Conservation (phyloP, 2,888 invertebrate genomes). For the Eretmocerus hayati region DNA sequence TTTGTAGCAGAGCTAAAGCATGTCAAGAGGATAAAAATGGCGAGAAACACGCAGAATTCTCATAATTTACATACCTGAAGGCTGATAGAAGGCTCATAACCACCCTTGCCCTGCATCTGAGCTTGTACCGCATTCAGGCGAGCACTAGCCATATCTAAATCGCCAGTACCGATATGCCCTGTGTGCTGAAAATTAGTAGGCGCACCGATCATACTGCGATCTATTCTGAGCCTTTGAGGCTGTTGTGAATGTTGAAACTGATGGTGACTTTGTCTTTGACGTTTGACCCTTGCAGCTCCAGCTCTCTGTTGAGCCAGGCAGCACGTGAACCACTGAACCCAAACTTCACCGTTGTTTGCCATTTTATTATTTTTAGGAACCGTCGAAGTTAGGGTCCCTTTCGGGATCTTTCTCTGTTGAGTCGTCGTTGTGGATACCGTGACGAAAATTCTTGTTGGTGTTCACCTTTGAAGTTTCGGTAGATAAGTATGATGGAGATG, state of each 20-base stretch:
- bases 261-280: slow-evolving; percentile 45
- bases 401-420: too few species aligned
- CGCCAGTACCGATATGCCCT: slow-evolving; percentile 83
- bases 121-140: slow-evolving; percentile 82
- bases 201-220: slow-evolving; percentile 90
- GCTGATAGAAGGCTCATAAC: slow-evolving; percentile 70
- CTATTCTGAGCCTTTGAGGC: slow-evolving; percentile 62
- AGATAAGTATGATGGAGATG: too few species aligned
- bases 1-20: too few species aligned
- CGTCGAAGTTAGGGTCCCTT: too few species aligned
- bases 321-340: slow-evolving; percentile 89
- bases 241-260: not conserved
- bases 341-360: slow-evolving; percentile 73
- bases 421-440: too few species aligned
- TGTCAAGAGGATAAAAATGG: not conserved
- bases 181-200: slow-evolving; percentile 96
- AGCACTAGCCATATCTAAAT: slow-evolving; percentile 75
- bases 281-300: slow-evolving; percentile 33
- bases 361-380: slow-evolving; percentile 48
- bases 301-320: slow-evolving; percentile 62
- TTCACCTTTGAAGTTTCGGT: too few species aligned
- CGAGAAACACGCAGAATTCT: not conserved
- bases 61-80: too few species aligned
- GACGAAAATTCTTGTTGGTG: too few species aligned
- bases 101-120: slow-evolving; percentile 95